Base-by-base conservation (phyloP, 2,113 vertebrate genomes). In the Tetraodon nigroviridis region DNA sequence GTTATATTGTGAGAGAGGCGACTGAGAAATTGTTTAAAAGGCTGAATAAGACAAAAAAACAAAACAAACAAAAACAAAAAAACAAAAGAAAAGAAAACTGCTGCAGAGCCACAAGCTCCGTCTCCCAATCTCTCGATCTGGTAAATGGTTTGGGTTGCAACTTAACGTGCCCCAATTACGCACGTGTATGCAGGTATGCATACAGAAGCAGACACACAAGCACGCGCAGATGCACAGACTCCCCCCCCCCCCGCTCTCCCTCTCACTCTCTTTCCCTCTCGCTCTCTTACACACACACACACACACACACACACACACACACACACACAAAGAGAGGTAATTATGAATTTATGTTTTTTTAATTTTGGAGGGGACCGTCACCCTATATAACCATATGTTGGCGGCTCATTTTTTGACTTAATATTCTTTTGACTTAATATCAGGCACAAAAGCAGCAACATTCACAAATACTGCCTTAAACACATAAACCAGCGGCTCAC, bases 1-100 rank as follows among this genome's bases (percentile, higher is more conserved):
- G 90, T 92, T 91, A 90, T 92, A 94, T 95, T 94, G 93, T 93
- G 91, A 90, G 90, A 91, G 88, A 90, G 86, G 89, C 92, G 93
- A 93, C 91, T 92, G 83, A 86, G 89, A 85, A 90, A 89, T 92
- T 90, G 91, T 89, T 92, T 88, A 91, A 89, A 92, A 76, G 89
- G 82, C 88, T 88, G 87, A 91, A 91, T 91, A 84, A 90, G 88
- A 49, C 12, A 8, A 11, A 21, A 89, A 84, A 68, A n/a, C n/a
- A 87, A 78, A 90, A 91, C 90, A 92, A 91, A 80, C 90, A 69
- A 66, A 57, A 52, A 48, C 15, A 58, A 59, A 68, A 87, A 78
- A 90, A 91, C 90, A 92, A 91, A 80, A 90, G 71, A 66, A 57
- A 52, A 48, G 15, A 58, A 59, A 66, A 32, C 60, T 68, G 32